These are phyloP conservation scores for Ricordea florida DNA, from an alignment of 92 coral and sea anemone genomes.

Conservation along the genomic window DNA sequence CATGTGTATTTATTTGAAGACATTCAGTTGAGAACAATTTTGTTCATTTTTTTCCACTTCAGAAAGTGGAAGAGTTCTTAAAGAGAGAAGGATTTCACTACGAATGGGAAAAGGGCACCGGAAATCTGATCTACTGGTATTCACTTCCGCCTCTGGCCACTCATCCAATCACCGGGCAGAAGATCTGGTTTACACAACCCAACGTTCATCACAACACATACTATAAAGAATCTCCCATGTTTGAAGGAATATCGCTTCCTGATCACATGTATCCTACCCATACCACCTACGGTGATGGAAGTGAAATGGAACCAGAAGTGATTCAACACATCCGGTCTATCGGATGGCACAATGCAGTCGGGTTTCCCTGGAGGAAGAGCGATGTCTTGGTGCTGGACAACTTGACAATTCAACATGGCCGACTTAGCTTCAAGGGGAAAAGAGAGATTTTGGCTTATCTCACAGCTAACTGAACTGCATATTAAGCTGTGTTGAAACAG, in stretches of 20 bases:
- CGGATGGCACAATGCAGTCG: slow-evolving; percentile 82
- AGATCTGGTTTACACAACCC: slow-evolving; percentile 85
- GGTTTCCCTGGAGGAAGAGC: slow-evolving; percentile 83
- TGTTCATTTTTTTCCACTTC: not conserved
- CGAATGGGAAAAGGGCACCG: slow-evolving; percentile 65
- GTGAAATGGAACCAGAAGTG: slow-evolving; percentile 78
- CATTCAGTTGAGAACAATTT: too few relatives aligned
- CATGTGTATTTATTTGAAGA: not conserved
- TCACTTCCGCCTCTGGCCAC: slow-evolving; percentile 60
- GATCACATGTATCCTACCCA: slow-evolving; percentile 82
- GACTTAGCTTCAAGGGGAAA: slow-evolving; percentile 70
- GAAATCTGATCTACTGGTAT: slow-evolving; percentile 79
- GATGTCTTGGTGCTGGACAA: slow-evolving; percentile 82
- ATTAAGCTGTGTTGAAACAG: too few relatives aligned
- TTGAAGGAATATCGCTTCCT: slow-evolving; percentile 57
- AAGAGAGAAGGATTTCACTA: slow-evolving; percentile 48
- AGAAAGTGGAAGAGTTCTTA: slow-evolving; percentile 77
- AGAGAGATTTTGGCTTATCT: slow-evolving; percentile 68
- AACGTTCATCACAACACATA: slow-evolving; percentile 85
- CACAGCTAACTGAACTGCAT: slow-evolving; percentile 59
- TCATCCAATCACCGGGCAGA: slow-evolving; percentile 80
- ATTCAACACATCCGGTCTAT: slow-evolving; percentile 74
- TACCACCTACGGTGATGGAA: slow-evolving; percentile 80
- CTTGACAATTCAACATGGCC: slow-evolving; percentile 58
- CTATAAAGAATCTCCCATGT: slow-evolving; percentile 92